phyloP scores from a whole-genome alignment of 2,797 vertebrate species.

The Neosalanx taihuensis region DNA sequence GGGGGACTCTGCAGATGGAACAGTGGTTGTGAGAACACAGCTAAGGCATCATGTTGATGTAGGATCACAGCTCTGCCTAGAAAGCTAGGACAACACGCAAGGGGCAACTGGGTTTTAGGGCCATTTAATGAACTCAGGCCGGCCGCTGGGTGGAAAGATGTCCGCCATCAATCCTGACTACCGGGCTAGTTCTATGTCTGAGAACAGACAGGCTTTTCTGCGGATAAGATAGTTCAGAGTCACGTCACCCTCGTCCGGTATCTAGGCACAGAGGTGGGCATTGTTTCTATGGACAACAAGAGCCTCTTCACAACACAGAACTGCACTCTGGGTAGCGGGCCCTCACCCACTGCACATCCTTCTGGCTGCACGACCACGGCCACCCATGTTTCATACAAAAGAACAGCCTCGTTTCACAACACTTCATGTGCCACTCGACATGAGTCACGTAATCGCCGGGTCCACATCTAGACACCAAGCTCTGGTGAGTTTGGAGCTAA shows the following conservation, averaged over 20 bases:
- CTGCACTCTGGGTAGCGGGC: slow-evolving; percentile 27
- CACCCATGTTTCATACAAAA: slow-evolving; percentile 1
- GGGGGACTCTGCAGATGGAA: background rate
- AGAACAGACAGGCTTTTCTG: slow-evolving; percentile 37
- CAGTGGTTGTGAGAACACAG: background rate
- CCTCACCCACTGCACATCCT: slow-evolving; percentile 13
- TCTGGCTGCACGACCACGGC: slow-evolving; percentile 14
- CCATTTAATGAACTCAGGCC: slow-evolving; percentile 16
- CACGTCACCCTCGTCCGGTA: slow-evolving; percentile 23
- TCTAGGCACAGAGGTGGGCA: slow-evolving; percentile 37
- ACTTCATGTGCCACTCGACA: background rate
- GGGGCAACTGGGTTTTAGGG: too few relatives aligned
- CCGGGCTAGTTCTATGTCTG: slow-evolving; percentile 12
- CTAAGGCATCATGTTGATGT: background rate
- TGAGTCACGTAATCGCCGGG: background rate
- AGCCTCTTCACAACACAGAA: slow-evolving; percentile 37
- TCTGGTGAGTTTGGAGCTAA: background rate
- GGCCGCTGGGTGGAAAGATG: slow-evolving; percentile 37
- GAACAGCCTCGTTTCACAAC: background rate
- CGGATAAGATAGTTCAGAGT: slow-evolving; percentile 26
- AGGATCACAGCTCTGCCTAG: background rate
- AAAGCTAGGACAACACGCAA: background rate
- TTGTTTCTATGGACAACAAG: slow-evolving; percentile 54
- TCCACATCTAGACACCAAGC: background rate
- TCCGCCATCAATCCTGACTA: slow-evolving; percentile 29